Percentiles rank a stretch among this genome's conserved stretches.
Conservation (phyloP, 2,797 vertebrate genomes). For the Sparidentex hasta region DNA sequence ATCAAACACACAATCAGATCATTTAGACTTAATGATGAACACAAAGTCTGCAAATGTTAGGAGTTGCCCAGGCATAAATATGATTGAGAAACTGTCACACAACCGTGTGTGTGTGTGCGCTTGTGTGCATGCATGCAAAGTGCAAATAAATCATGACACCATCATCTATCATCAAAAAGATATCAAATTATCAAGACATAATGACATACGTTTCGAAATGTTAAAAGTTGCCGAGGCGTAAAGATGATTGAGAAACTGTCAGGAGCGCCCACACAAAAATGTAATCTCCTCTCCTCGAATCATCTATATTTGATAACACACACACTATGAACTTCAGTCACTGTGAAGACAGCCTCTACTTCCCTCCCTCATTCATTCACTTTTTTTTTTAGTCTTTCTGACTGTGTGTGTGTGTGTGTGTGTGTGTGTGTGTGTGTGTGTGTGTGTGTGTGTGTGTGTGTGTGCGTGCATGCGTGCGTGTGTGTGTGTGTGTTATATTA, state of each 20-base stretch:
- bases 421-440: no score
- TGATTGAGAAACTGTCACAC: conserved; percentile 38
- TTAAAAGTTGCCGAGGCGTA: conserved; percentile 21
- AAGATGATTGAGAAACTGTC: conserved; percentile 49
- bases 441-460: conserved; percentile 17
- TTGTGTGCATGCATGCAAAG: not conserved
- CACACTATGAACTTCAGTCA: conserved; percentile 14
- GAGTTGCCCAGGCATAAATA: not conserved
- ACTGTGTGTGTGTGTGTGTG: no score
- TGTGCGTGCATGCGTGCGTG: conserved; percentile 14
- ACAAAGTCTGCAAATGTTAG: conserved; percentile 24
- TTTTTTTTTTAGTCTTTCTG: conserved; percentile 3
- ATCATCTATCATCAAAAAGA: conserved; percentile 49
- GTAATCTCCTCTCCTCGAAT: conserved; percentile 4
- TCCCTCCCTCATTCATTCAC: conserved; percentile 26
- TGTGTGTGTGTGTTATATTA: conserved; percentile 8
- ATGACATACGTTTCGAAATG: conserved; percentile 38
- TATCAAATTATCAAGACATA: conserved; percentile 32
- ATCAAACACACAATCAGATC: not conserved
- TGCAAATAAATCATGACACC: conserved; percentile 12
- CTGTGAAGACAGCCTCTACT: conserved; percentile 17
- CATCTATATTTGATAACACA: conserved; percentile 60
- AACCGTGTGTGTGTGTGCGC: not conserved
- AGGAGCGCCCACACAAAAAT: not conserved
- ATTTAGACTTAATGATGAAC: conserved; percentile 9